Conservation (phyloP, 2,888 invertebrate species). For the Eristalis arbustorum region DNA sequence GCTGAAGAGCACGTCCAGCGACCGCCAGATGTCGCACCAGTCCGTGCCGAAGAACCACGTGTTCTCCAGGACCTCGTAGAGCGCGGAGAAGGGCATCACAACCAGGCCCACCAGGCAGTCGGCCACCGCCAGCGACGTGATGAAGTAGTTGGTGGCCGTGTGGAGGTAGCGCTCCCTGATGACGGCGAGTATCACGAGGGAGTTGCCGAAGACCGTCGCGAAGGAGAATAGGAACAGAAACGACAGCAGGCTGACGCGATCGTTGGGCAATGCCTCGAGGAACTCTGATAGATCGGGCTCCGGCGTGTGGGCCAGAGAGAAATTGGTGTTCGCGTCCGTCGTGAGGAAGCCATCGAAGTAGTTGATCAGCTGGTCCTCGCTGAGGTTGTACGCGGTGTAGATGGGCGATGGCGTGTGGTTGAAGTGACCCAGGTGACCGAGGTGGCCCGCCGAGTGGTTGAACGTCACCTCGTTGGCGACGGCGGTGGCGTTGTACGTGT, state of each 20-base stretch:
- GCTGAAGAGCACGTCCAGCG: conserved; percentile 97
- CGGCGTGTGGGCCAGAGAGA: conserved; percentile 70
- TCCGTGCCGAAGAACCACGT: conserved; percentile 97
- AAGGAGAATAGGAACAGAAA: conserved; percentile 93
- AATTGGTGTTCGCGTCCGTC: conserved; percentile 56
- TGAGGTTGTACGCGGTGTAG: conserved; percentile 78
- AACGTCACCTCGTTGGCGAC: conserved; percentile 9
- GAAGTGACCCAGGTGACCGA: conserved; percentile 33
- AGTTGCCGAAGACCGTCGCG: conserved; percentile 96
- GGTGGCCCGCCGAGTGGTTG: conserved; percentile 21
- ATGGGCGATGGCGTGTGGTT: conserved; percentile 72
- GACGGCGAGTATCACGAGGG: conserved; percentile 96
- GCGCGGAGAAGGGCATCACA: conserved; percentile 98
- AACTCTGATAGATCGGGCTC: conserved; percentile 79
- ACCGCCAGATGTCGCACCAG: conserved; percentile 99
- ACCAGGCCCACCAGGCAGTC: conserved; percentile 97
- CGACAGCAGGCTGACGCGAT: conserved; percentile 88
- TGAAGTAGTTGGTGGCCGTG: conserved; percentile 98
- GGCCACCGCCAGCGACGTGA: conserved; percentile 97
- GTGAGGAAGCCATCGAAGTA: conserved; percentile 76
- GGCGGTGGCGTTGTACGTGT: conserved; percentile 23
- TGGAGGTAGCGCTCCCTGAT: conserved; percentile 95
- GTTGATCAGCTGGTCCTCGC: conserved; percentile 77
- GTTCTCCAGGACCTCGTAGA: conserved; percentile 93
- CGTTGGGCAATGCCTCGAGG: conserved; percentile 83